Percentiles rank a stretch among this genome's conserved stretches.
Evolutionary conservation across 2,797 vertebrate genomes (phyloP).

Genomic region (Channa striata): DNA sequence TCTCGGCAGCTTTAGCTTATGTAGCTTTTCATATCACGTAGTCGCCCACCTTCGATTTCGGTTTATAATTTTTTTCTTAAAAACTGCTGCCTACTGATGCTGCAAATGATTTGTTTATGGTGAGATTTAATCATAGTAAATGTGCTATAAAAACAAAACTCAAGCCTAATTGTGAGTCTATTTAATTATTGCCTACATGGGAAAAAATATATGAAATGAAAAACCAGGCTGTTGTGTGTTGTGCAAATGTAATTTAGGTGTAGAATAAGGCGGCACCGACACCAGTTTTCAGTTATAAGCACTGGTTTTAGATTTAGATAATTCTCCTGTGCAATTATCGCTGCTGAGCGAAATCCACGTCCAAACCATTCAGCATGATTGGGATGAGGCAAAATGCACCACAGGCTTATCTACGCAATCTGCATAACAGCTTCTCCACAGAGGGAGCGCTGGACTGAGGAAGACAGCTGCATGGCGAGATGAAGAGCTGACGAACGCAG

Average conservation of each 20-base stretch:
- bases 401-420: slow-evolving; percentile 46
- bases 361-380: slow-evolving; percentile 47
- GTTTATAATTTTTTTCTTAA: no score
- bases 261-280: slow-evolving; percentile 12
- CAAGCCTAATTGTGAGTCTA: not conserved
- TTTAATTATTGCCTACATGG: not conserved
- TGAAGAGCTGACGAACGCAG: slow-evolving; percentile 37
- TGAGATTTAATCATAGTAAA: slow-evolving; percentile 2
- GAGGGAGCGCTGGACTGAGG: slow-evolving; percentile 35
- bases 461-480: slow-evolving; percentile 59
- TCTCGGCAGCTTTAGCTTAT: not conserved
- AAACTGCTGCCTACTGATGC: not conserved
- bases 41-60: not conserved
- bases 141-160: slow-evolving; percentile 4
- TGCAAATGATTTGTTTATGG: not conserved
- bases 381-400: slow-evolving; percentile 21
- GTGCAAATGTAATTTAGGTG: slow-evolving; percentile 14
- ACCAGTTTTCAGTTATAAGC: slow-evolving; percentile 18
- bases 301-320: slow-evolving; percentile 19
- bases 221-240: not conserved
- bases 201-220: slow-evolving; percentile 6
- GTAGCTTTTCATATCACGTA: not conserved
- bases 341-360: slow-evolving; percentile 29
- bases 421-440: slow-evolving; percentile 51
- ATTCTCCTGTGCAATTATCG: slow-evolving; percentile 19